Conservation (phyloP, 37 sponge, comb jelly and placozoan genomes). For the Ephydatia muelleri region DNA sequence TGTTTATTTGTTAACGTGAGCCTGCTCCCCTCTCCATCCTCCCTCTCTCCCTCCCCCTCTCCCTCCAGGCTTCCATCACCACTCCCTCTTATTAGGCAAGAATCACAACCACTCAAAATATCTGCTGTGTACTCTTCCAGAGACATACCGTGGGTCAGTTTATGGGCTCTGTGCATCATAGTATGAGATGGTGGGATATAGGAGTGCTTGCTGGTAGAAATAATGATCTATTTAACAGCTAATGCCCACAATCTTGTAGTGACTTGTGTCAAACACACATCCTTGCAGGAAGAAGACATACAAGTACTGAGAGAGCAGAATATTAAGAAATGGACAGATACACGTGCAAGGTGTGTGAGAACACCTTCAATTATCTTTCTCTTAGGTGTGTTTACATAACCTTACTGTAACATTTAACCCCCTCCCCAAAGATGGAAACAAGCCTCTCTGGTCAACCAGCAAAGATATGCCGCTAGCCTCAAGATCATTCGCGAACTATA, state of each 20-base stretch:
- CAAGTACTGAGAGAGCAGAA: too few species aligned
- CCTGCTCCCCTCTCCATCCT: neutral
- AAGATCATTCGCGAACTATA: conserved; percentile 30
- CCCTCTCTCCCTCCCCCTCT: neutral
- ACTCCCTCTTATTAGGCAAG: neutral
- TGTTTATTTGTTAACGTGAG: neutral
- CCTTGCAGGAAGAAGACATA: too few species aligned
- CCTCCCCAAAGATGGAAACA: conserved; percentile 43
- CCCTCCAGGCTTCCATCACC: neutral
- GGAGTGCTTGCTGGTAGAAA: too few species aligned
- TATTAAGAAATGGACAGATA: conserved; percentile 45
- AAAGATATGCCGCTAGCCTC: conserved; percentile 40
- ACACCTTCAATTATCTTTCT: neutral
- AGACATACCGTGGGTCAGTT: too few species aligned
- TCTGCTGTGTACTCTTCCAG: too few species aligned
- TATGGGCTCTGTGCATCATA: too few species aligned
- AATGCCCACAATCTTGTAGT: too few species aligned
- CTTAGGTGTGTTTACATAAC: neutral
- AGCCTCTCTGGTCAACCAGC: conserved; percentile 33
- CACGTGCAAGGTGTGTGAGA: conserved; percentile 4
- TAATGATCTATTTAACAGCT: too few species aligned
- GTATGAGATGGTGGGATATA: too few species aligned
- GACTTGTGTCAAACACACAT: too few species aligned
- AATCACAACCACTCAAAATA: too few species aligned
- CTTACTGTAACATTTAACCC: neutral